Evolutionary conservation across 2,797 vertebrate genomes (phyloP).

Genomic region (Arnoldichthys spilopterus): DNA sequence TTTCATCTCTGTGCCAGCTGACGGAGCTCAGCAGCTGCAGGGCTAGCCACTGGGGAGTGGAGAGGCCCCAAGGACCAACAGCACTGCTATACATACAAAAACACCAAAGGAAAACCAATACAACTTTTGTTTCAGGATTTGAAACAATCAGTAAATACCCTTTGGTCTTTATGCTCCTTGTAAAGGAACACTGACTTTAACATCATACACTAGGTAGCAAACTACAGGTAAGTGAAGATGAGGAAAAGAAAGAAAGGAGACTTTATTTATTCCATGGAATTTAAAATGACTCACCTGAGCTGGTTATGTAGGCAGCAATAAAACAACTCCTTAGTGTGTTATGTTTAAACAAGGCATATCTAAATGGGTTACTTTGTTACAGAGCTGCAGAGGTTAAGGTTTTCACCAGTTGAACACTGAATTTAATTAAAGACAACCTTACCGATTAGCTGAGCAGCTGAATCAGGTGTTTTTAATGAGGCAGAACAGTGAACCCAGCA

Average conservation of each 20-base stretch:
- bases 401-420: too few relatives aligned
- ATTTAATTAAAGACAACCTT: too few relatives aligned
- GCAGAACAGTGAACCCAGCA: too few relatives aligned
- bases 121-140: constrained; percentile 7
- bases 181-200: not conserved
- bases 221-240: not conserved
- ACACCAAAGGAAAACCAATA: constrained; percentile 3
- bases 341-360: not conserved
- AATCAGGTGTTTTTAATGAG: too few relatives aligned
- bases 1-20: constrained; percentile 50
- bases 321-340: not conserved
- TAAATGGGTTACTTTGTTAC: too few relatives aligned
- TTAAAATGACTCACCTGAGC: too few relatives aligned
- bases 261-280: too few relatives aligned
- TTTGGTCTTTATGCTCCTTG: not conserved
- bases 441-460: too few relatives aligned
- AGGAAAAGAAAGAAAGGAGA: not conserved
- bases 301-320: too few relatives aligned
- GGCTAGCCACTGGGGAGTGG: constrained; percentile 9
- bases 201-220: not conserved
- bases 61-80: not conserved
- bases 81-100: not conserved
- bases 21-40: constrained; percentile 37
- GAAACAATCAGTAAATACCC: not conserved
- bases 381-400: too few relatives aligned